phyloP scores from a whole-genome alignment of 2,113 vertebrate genomes.

The Bettongia penicillata region DNA sequence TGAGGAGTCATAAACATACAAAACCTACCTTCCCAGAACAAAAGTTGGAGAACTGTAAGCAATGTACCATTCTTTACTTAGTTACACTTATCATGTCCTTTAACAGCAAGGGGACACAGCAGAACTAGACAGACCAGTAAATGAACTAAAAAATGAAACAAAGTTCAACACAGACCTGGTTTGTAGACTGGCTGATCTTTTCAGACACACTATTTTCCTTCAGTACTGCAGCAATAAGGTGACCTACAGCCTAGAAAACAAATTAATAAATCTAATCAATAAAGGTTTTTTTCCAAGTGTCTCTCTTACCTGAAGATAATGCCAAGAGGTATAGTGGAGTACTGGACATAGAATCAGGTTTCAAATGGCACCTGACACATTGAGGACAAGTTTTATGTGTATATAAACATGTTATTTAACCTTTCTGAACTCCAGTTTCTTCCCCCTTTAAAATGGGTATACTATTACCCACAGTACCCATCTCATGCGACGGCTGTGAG shows the following conservation, averaged over 20 bases:
- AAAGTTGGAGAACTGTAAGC: neutral
- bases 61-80: constrained; percentile 5
- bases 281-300: constrained; percentile 18
- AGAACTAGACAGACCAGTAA: accelerated
- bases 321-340: neutral
- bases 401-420: neutral
- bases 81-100: neutral
- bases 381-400: neutral
- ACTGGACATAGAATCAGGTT: neutral
- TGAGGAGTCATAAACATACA: neutral
- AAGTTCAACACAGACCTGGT: constrained; percentile 86
- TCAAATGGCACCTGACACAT: neutral
- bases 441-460: neutral
- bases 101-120: neutral
- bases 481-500: neutral
- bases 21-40: neutral
- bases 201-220: constrained; percentile 90
- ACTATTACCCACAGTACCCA: neutral
- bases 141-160: neutral
- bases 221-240: constrained; percentile 90
- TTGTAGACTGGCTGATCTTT: constrained; percentile 86
- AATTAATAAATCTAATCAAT: constrained; percentile 49
- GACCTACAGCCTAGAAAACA: constrained; percentile 88
- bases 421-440: neutral
- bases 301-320: neutral